Evolutionary conservation across 35 echinoderm and acorn worm species (phyloP), one percentile per base, ranked within the genome.

Genomic region (Eucidaris tribuloides): DNA sequence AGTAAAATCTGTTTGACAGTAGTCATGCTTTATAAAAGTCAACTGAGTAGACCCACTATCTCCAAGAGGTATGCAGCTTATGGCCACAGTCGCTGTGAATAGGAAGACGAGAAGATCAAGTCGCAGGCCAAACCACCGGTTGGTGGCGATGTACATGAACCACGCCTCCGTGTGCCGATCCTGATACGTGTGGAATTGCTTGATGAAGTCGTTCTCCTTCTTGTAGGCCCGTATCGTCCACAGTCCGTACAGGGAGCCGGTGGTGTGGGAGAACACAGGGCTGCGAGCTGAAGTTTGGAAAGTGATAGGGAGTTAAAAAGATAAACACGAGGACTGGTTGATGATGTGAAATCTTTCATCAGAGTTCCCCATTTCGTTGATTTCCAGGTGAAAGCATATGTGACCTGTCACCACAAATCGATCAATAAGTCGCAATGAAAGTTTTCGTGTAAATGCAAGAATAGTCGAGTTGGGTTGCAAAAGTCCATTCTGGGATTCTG

Each of bases 181-280:
- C 64, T 93, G 95, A 43, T 86, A 77, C 0, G 3, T 31, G 78
- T 82, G 62, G 65, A 98, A 93, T 22, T 89, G 77, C 0, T 82
- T 14, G n/a, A 45, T 48, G 61, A 98, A 97, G 57, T 93, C 45
- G 0, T 29, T 36, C 37, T 98, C 71, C 63, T 82, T 92, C 62
- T 92, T 80, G 70, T 89, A 98, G 18, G 95, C 81, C 17, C 95
- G 82, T 20, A 98, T 90, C 2, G 87, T 87, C 28, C 82, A 76
- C 18, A 98, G 82, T 25, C 95, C 95, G 24, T 93, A 72, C 29
- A 98, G 74, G 3, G 95, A 93, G 4, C 62, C 38, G 18, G 95
- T 93, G 13, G 82, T 89, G 35, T 98, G 95, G 2, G 95, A 93
- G 64, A 98, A 98, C 6, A 98, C 86, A 6, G 95, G 95, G 76